Evolutionary conservation across 92 coral and sea anemone species (phyloP), one percentile per base, ranked within the genome.

Genomic region (Phenganax stokvisi): DNA sequence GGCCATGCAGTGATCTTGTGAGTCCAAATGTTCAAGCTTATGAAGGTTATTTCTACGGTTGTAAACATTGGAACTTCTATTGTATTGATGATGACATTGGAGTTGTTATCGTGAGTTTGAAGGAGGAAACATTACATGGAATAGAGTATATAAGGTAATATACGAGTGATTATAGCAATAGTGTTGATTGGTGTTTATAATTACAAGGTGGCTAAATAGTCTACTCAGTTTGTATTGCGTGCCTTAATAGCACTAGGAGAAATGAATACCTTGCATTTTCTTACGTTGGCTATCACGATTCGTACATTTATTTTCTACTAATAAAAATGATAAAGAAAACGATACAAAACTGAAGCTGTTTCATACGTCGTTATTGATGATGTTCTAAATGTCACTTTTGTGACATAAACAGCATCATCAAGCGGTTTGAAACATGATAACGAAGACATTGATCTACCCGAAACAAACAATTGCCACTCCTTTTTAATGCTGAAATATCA

Each of bases 51-150:
- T 96, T 96, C 71, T 92, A 96, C 75, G 99, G 99, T 30, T 85
- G 91, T 20, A 92, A 90, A 82, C 99, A 96, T 71, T 96, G 99
- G 97, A 96, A 89, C 67, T 96, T 85, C 71, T 92, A 80, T 68
- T 88, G 81, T 27, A 87, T 81, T 54, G 99, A 96, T 70, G 89
- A 80, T 0, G 87, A 92, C 47, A 84, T 96, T 54, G 99, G 97
- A 2, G 90, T 89, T 0, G 87, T 96, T 10, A 81, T 96, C 11
- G 58, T 96, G 79, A 90, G 92, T 47, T 55, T 96, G 10, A 96
- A 92, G 81, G 91, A 88, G 62, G 99, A 92, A 87, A 85, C 79
- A 71, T 92, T 90, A 0, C 93, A 87, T 70, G 89, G 97, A n/a
- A 88, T 81, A 70, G 91, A 88, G 56, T 89, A 78, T 70, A 84